These are phyloP conservation scores for Poecilia wingei DNA, from an alignment of 2,797 vertebrate species.

Conservation along the genomic window DNA sequence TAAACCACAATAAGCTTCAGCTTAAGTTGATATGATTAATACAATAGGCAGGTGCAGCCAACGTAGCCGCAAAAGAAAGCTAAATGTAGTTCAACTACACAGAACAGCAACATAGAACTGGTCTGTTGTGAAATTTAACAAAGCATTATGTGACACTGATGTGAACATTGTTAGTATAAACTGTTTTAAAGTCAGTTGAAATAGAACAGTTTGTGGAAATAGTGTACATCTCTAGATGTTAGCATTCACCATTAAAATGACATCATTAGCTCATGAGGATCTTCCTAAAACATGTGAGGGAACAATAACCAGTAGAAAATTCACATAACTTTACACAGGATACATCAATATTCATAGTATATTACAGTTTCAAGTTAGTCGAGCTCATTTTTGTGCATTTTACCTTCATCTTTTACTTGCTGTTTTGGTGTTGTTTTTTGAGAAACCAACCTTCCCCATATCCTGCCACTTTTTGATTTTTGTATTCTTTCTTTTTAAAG, in stretches of 20 bases:
- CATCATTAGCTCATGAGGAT: not conserved
- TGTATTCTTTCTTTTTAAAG: not conserved
- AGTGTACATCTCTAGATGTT: not conserved
- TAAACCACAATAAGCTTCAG: not conserved
- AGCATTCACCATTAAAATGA: not conserved
- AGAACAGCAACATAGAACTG: not conserved
- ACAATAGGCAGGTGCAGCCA: not conserved
- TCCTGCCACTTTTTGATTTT: not conserved
- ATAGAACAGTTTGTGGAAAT: not conserved
- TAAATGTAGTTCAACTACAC: not conserved
- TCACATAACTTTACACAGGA: not conserved
- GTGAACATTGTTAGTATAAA: not conserved
- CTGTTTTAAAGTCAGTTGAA: not conserved
- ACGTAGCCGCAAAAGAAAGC: not conserved
- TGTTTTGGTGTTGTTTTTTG: not conserved
- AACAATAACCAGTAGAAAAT: not conserved
- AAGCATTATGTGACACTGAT: not conserved
- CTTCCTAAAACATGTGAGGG: not conserved
- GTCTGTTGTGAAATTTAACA: not conserved
- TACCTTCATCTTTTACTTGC: not conserved
- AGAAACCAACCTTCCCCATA: not conserved
- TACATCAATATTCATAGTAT: too few species aligned
- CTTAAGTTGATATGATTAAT: not conserved
- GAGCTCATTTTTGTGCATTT: not conserved
- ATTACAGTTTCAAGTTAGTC: not conserved